Conservation (phyloP, 2,888 invertebrate genomes). For the Criorhina ranunculi region DNA sequence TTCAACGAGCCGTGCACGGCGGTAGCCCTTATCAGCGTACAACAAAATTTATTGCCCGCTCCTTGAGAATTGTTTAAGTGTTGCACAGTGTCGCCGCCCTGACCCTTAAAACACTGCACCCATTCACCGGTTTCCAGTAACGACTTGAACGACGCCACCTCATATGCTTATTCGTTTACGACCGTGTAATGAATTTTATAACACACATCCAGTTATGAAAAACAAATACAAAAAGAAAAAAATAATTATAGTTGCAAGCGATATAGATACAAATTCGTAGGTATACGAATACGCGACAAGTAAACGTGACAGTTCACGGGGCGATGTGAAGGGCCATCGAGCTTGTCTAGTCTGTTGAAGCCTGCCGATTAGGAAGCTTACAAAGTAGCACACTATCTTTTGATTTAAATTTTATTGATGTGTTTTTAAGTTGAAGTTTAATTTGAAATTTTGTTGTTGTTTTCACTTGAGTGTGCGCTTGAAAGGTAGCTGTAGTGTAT, state of each 20-base stretch:
- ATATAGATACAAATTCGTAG: neutral
- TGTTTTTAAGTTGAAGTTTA: slow-evolving; percentile 68
- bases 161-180: slow-evolving; percentile 5
- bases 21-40: slow-evolving; percentile 24
- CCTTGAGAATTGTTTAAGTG: neutral
- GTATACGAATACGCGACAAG: too few relatives aligned
- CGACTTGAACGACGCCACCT: neutral
- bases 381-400: slow-evolving; percentile 68
- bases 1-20: too few relatives aligned
- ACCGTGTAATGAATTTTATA: slow-evolving; percentile 11
- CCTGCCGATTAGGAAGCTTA: slow-evolving; percentile 19
- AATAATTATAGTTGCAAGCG: slow-evolving; percentile 25
- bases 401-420: slow-evolving; percentile 69
- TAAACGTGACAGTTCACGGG: slow-evolving; percentile 26
- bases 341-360: neutral
- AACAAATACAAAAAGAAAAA: slow-evolving; percentile 3
- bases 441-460: slow-evolving; percentile 33
- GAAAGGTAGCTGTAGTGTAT: neutral
- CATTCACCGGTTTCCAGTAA: slow-evolving; percentile 2
- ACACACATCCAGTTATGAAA: slow-evolving; percentile 21
- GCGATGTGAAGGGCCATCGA: neutral
- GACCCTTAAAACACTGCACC: neutral
- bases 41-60: slow-evolving; percentile 21
- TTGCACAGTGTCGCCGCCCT: neutral
- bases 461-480: slow-evolving; percentile 9